phyloP scores from a whole-genome alignment of 2,888 invertebrate species.

The Agonopterix arenella region DNA sequence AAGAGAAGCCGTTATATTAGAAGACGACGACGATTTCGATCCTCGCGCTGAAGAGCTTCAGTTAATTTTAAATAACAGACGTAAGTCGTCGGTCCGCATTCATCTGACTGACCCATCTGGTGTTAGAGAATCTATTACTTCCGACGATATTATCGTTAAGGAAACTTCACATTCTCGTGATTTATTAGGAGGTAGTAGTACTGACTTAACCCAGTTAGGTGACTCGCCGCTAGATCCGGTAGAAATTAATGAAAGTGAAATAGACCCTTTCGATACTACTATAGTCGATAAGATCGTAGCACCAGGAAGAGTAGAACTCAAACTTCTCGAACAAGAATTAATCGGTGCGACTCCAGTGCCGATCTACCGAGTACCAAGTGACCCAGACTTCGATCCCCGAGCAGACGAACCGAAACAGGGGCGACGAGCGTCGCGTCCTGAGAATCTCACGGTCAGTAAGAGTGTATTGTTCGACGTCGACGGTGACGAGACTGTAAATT shows the following conservation, averaged over 20 bases:
- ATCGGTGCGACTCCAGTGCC: constrained; percentile 65
- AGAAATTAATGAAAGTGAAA: constrained; percentile 72
- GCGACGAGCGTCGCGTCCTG: constrained; percentile 80
- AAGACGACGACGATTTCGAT: constrained; percentile 78
- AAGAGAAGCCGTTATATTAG: constrained; percentile 52
- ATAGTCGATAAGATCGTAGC: constrained; percentile 82
- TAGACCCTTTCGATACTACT: constrained; percentile 93
- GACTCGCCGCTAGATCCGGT: constrained; percentile 82
- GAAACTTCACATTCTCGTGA: constrained; percentile 74
- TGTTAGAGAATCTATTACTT: constrained; percentile 74
- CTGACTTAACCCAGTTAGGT: constrained; percentile 82
- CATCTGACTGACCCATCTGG: constrained; percentile 81
- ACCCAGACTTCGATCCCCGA: constrained; percentile 90
- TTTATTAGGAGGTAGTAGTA: constrained; percentile 85
- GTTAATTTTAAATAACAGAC: constrained; percentile 50
- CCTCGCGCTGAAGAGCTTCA: constrained; percentile 79
- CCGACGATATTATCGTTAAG: constrained; percentile 63
- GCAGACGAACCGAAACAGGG: constrained; percentile 75
- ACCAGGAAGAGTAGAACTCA: constrained; percentile 87
- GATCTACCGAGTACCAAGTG: constrained; percentile 75
- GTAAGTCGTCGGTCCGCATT: constrained; percentile 75
- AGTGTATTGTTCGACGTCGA: constrained; percentile 74
- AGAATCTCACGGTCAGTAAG: constrained; percentile 71
- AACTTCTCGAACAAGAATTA: constrained; percentile 86
- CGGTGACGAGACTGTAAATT: constrained; percentile 49